phyloP scores from a whole-genome alignment of 2,888 invertebrate genomes.

The Drosophila seclusa region DNA sequence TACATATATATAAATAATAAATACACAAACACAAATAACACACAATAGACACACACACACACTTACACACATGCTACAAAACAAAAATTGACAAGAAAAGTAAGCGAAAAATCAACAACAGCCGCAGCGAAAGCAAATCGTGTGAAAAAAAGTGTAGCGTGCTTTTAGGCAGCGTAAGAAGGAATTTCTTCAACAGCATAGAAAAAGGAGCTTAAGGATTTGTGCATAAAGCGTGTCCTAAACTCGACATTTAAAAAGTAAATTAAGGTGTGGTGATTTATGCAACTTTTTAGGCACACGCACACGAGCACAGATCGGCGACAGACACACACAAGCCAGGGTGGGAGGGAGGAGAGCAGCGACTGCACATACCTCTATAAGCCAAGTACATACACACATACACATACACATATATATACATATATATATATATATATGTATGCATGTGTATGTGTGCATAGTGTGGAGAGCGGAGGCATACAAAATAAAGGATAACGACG shows the following conservation, averaged over 20 bases:
- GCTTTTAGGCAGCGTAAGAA: slow-evolving; percentile 51
- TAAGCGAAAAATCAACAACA: slow-evolving; percentile 35
- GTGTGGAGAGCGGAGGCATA: slow-evolving; percentile 45
- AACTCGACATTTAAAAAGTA: slow-evolving; percentile 66
- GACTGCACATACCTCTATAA: slow-evolving; percentile 67
- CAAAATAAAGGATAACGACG: slow-evolving; percentile 74
- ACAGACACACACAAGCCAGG: slow-evolving; percentile 44
- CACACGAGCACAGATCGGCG: slow-evolving; percentile 50
- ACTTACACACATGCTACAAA: slow-evolving; percentile 14
- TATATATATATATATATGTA: background rate
- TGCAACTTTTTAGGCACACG: slow-evolving; percentile 78
- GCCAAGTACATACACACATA: slow-evolving; percentile 26
- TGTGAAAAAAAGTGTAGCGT: slow-evolving; percentile 63
- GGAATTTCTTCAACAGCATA: background rate
- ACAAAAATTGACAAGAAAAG: slow-evolving; percentile 34
- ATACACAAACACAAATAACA: slow-evolving; percentile 20
- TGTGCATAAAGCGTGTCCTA: slow-evolving; percentile 14
- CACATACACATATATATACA: background rate
- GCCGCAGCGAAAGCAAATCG: slow-evolving; percentile 14
- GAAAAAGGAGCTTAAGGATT: background rate
- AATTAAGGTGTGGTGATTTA: slow-evolving; percentile 84
- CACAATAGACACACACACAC: slow-evolving; percentile 16
- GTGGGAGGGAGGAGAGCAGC: slow-evolving; percentile 12
- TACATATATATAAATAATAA: slow-evolving; percentile 10
- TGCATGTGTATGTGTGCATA: background rate